Evolutionary conservation across 2,113 vertebrate genomes (phyloP).

Genomic region (Syngnathoides biaculeatus): DNA sequence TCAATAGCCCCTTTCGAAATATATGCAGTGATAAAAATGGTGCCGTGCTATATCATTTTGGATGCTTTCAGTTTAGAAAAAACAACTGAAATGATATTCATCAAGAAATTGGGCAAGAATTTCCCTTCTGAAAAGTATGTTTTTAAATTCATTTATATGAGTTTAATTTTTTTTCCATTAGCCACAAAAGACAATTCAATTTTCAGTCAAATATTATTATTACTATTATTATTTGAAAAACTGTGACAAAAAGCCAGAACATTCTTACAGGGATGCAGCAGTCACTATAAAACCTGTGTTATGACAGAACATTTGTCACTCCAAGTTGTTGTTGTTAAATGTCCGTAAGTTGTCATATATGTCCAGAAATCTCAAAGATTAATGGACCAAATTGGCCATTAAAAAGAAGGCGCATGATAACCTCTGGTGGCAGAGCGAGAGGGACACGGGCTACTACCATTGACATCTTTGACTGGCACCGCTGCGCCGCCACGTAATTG

Average conservation of each 20-base stretch:
- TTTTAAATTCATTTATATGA: no score
- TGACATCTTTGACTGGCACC: slow-evolving; percentile 41
- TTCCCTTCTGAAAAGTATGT: no score
- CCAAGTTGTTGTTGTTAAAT: background rate
- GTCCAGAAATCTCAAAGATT: background rate
- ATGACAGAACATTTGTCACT: background rate
- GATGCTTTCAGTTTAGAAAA: no score
- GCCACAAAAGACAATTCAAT: background rate
- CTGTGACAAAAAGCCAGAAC: background rate
- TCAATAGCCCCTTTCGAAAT: no score
- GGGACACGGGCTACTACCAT: slow-evolving; percentile 17
- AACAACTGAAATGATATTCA: no score
- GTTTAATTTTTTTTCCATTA: no score
- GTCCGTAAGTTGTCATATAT: background rate
- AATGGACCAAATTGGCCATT: slow-evolving; percentile 7
- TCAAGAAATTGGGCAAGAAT: no score
- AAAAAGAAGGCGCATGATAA: slow-evolving; percentile 1
- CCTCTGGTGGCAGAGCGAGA: background rate
- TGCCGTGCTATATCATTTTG: no score
- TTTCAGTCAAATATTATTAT: no score
- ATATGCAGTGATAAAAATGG: no score
- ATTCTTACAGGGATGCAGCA: background rate
- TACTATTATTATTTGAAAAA: background rate
- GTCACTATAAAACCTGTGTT: background rate
- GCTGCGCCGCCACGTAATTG: slow-evolving; percentile 67